phyloP scores from a whole-genome alignment of 2,888 invertebrate genomes.

The Zygaena filipendulae region DNA sequence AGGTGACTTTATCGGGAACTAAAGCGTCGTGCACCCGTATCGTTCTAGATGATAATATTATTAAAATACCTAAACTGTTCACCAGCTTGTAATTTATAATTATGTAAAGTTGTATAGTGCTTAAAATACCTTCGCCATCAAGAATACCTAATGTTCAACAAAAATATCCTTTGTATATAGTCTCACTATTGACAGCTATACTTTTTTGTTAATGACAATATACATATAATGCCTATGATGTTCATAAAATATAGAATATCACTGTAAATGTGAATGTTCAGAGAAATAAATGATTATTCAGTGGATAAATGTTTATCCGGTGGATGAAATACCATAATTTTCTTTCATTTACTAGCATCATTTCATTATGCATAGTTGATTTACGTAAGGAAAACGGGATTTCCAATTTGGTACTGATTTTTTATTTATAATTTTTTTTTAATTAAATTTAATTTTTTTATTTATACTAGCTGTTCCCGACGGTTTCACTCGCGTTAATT shows the following conservation, averaged over 20 bases:
- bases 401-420: no score
- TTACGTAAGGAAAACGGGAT: no score
- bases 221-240: conserved; percentile 49
- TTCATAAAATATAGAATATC: conserved; percentile 57
- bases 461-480: no score
- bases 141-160: no score
- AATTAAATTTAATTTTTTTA: no score
- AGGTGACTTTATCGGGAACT: no score
- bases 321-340: conserved; percentile 47
- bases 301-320: conserved; percentile 59
- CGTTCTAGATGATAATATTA: no score
- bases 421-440: no score
- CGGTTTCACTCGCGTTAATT: no score
- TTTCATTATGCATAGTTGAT: neutral
- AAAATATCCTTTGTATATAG: conserved; percentile 51
- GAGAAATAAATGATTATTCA: conserved; percentile 58
- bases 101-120: conserved; percentile 61
- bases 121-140: conserved; percentile 42
- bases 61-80: no score
- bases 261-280: conserved; percentile 54
- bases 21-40: no score
- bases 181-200: conserved; percentile 43
- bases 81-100: conserved; percentile 41
- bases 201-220: conserved; percentile 54
- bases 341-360: conserved; percentile 38